Conservation (phyloP, 2,888 invertebrate genomes). For the Lymantria dispar region DNA sequence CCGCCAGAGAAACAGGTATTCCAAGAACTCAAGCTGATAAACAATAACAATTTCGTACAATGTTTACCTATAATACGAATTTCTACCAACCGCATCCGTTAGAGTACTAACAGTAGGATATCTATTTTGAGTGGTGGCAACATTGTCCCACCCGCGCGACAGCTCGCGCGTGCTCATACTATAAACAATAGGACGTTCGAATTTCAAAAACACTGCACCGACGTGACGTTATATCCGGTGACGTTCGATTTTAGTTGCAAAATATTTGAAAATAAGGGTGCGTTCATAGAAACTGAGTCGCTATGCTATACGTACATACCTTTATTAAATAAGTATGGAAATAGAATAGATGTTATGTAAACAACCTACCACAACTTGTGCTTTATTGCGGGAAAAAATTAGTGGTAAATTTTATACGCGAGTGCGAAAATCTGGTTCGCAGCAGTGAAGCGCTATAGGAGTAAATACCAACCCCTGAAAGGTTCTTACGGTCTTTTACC, state of each 20-base stretch:
- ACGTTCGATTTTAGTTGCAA: conserved; percentile 52
- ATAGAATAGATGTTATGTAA: too few species aligned
- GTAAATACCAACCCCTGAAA: too few species aligned
- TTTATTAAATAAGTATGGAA: too few species aligned
- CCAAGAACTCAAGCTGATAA: conserved; percentile 35
- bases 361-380: too few species aligned
- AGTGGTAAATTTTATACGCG: too few species aligned
- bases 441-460: too few species aligned
- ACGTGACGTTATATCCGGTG: conserved; percentile 78
- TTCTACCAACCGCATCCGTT: conserved; percentile 45
- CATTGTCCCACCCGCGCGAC: conserved; percentile 74
- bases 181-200: conserved; percentile 75
- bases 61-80: conserved; percentile 38
- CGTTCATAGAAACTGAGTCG: neutral
- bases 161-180: conserved; percentile 71
- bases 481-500: too few species aligned
- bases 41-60: conserved; percentile 39
- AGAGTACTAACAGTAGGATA: conserved; percentile 36
- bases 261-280: conserved; percentile 10
- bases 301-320: too few species aligned
- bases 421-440: too few species aligned
- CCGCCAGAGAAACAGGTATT: conserved; percentile 17
- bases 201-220: conserved; percentile 77
- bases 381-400: too few species aligned
- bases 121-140: conserved; percentile 71